A percentile compares a stretch with the other conserved stretches of the same genome.
phyloP scores from a whole-genome alignment of 2,797 vertebrate genomes.

The Anas flavirostris region DNA sequence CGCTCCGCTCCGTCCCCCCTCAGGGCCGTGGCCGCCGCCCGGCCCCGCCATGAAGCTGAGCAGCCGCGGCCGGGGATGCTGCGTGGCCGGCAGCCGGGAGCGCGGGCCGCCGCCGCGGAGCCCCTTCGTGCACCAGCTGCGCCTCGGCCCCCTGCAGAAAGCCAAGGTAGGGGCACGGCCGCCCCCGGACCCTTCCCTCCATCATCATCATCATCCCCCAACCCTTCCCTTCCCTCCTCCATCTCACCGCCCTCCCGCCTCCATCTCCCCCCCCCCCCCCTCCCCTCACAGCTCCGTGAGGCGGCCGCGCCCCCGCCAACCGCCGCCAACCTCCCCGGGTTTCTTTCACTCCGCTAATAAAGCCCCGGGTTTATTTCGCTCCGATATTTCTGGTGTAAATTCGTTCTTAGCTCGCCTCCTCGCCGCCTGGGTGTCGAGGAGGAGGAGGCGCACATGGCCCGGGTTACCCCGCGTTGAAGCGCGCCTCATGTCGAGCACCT shows the following conservation, averaged over 20 bases:
- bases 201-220: too few species aligned
- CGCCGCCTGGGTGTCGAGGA: background rate
- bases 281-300: too few species aligned
- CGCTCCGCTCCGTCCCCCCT: too few species aligned
- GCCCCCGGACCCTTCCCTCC: too few species aligned
- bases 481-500: background rate
- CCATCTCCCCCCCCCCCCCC: too few species aligned
- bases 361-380: too few species aligned
- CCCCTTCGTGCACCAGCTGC: slow-evolving; percentile 94
- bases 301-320: too few species aligned
- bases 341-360: too few species aligned
- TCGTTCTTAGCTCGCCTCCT: background rate
- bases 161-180: slow-evolving; percentile 85
- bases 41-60: slow-evolving; percentile 83
- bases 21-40: background rate
- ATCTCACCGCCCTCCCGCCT: too few species aligned
- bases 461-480: background rate
- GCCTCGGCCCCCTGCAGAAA: slow-evolving; percentile 87
- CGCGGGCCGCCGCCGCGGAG: slow-evolving; percentile 88
- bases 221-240: too few species aligned
- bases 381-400: background rate
- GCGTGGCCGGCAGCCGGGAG: slow-evolving; percentile 78
- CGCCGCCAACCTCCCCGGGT: too few species aligned
- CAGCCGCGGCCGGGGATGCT: slow-evolving; percentile 72
- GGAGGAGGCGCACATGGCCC: background rate